Evolutionary conservation across 2,113 vertebrate species (phyloP).

Genomic region (Strigops habroptila): DNA sequence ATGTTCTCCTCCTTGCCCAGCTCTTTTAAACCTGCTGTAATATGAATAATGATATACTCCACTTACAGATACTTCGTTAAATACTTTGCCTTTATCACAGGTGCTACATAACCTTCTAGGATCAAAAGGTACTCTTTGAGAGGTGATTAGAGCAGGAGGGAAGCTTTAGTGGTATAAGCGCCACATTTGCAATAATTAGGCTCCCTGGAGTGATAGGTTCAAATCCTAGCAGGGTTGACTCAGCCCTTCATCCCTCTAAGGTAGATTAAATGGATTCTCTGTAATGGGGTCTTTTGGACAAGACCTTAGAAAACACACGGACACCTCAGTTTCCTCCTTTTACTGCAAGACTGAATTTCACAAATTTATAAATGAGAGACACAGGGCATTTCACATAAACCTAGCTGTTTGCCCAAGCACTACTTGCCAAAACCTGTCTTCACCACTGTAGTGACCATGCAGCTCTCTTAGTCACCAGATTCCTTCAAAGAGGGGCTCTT

Average conservation of each 20-base stretch:
- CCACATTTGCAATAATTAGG: slow-evolving; percentile 51
- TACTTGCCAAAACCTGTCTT: not conserved
- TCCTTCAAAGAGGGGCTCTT: not conserved
- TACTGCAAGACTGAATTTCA: not conserved
- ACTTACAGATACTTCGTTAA: slow-evolving; percentile 37
- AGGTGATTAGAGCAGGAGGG: slow-evolving; percentile 57
- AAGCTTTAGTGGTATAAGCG: not conserved
- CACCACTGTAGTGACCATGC: not conserved
- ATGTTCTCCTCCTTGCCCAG: slow-evolving; percentile 20
- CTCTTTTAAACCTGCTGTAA: slow-evolving; percentile 54
- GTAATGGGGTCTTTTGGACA: slow-evolving; percentile 30
- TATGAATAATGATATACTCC: slow-evolving; percentile 25
- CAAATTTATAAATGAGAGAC: not conserved
- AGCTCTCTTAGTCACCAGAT: not conserved
- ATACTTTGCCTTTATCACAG: slow-evolving; percentile 39
- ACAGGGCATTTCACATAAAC: not conserved
- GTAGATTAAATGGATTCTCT: slow-evolving; percentile 14
- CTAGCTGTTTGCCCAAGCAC: not conserved
- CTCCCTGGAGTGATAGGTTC: slow-evolving; percentile 34
- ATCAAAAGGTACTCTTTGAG: slow-evolving; percentile 43
- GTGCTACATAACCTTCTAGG: not conserved
- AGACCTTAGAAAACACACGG: slow-evolving; percentile 15
- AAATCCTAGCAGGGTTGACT: slow-evolving; percentile 28
- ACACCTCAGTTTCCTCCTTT: not conserved
- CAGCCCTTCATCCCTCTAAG: slow-evolving; percentile 8